Percentiles rank a stretch among this genome's conserved stretches.
Conservation (phyloP, 1,140 invertebrate species). For the Ericerus pela region DNA sequence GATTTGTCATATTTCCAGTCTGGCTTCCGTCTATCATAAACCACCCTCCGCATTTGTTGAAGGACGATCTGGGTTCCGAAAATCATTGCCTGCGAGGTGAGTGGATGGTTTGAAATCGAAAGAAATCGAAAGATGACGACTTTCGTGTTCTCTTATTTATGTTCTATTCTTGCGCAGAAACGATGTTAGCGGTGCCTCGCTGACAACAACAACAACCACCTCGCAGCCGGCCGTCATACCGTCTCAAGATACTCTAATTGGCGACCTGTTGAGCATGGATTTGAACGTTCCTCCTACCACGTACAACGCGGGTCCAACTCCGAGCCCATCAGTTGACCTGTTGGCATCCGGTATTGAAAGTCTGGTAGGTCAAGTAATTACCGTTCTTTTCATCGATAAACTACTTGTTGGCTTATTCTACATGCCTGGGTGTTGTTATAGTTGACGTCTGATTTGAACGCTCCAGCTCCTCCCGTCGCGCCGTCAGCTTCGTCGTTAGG, state of each 20-base stretch:
- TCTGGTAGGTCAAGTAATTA: conserved; percentile 39
- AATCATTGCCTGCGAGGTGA: conserved; percentile 34
- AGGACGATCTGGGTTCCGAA: conserved; percentile 42
- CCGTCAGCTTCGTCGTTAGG: conserved; percentile 40
- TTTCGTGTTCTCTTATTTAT: no score
- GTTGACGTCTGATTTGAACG: no score
- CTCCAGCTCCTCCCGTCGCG: conserved; percentile 29
- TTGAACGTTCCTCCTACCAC: conserved; percentile 45
- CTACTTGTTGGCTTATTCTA: no score
- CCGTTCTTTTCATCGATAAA: no score
- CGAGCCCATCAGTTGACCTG: conserved; percentile 43
- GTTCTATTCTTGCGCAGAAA: not conserved
- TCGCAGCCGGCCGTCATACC: conserved; percentile 51
- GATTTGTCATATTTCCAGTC: conserved; percentile 95
- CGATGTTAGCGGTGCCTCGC: not conserved
- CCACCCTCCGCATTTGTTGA: conserved; percentile 98
- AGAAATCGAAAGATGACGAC: no score
- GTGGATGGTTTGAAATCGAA: no score
- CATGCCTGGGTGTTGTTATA: not conserved
- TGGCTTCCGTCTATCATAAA: conserved; percentile 99
- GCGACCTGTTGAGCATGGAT: conserved; percentile 93
- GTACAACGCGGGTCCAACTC: conserved; percentile 34
- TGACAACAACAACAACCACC: conserved; percentile 24
- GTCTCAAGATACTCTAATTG: conserved; percentile 85
- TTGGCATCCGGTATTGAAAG: conserved; percentile 70